Percentiles rank a stretch among this genome's conserved stretches.
Evolutionary conservation across 2,113 vertebrate genomes (phyloP).

Genomic region (Zosterops borbonicus): DNA sequence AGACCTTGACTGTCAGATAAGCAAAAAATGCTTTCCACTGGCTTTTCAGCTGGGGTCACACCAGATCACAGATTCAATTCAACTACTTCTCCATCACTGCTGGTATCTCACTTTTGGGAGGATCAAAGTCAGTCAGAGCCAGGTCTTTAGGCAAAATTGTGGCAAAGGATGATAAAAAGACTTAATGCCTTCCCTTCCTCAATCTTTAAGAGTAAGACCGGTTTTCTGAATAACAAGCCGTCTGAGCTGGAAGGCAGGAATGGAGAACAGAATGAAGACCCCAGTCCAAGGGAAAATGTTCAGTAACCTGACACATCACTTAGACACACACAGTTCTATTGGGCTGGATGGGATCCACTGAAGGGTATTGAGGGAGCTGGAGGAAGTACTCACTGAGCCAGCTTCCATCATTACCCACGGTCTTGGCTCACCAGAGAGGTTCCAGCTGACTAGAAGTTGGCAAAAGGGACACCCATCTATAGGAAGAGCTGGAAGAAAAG

Average conservation of each 20-base stretch:
- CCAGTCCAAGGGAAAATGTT: background rate
- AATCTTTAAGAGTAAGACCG: background rate
- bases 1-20: background rate
- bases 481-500: background rate
- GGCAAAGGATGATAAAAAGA: background rate
- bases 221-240: background rate
- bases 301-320: background rate
- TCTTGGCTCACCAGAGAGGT: background rate
- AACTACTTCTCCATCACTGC: background rate
- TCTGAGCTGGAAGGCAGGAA: background rate
- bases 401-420: background rate
- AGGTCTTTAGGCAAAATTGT: background rate
- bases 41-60: background rate
- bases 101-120: background rate
- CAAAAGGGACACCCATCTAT: background rate
- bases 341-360: background rate
- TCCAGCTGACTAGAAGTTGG: background rate
- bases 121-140: background rate
- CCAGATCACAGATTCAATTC: background rate
- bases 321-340: background rate
- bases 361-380: background rate
- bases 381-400: background rate
- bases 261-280: background rate
- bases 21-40: background rate
- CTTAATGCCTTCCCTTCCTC: background rate